Base-by-base conservation (phyloP, 2,113 vertebrate species). In the Leptobrachium ailaonicum region DNA sequence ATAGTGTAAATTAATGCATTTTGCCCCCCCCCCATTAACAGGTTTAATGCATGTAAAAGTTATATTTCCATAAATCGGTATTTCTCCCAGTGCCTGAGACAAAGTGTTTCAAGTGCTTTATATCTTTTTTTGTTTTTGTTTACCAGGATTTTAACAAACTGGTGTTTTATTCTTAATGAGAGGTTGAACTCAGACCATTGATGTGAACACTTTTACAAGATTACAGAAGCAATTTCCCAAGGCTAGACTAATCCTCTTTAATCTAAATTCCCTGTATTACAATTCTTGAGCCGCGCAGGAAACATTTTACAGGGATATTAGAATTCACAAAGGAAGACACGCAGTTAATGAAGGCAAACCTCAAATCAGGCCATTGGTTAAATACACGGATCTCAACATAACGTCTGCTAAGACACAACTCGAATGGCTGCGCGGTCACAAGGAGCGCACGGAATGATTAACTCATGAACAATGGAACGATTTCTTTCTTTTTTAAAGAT, bases 181-280 rank as follows among this genome's bases (percentile, higher is more conserved):
- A 10, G 44, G 45, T 47, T 53, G 6, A 40, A 32, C 53, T 54
- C 47, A 71, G n/a, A 40, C 47, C 14, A 6, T n/a, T 53, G 45
- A 41, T 44, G 47, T 71, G 32, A 53, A 20, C 69, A 71, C 8
- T 71, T 40, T 54, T 53, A 32, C 45, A 71, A 71, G 69, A 71
- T 71, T 71, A 71, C n/a, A 2, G 8, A 71, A 71, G 45, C 47
- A 71, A 71, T 71, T 71, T 71, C n/a, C 69, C 20, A 53, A 71
- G 9, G 44, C 69, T 44, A 40, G 69, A 11, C n/a, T 71, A 71
- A 71, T 71, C 69, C 69, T 71, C 47, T 70, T 41, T 71, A 71
- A 71, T 71, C 45, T 71, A 43, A 71, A 71, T 40, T 47, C 45
- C 32, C 43, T 20, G n/a, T 47, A 12, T 70, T 70, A 47, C 42